These are phyloP conservation scores for Puffinus mauretanicus DNA, from an alignment of 2,113 vertebrate species.

Conservation along the genomic window DNA sequence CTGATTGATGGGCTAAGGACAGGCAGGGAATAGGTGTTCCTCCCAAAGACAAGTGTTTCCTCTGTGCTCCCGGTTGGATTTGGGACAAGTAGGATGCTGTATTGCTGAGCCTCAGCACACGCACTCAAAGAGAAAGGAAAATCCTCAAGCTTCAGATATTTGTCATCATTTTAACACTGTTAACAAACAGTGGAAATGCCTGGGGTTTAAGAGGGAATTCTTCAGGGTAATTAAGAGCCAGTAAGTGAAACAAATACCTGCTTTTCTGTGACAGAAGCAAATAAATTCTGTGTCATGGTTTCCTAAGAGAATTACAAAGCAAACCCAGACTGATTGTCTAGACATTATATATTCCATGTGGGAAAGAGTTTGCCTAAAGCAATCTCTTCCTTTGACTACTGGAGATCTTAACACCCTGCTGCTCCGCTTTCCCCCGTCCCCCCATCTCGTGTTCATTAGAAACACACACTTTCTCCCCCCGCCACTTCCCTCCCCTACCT, in stretches of 20 bases:
- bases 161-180: neutral
- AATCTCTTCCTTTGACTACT: conserved; percentile 65
- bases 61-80: neutral
- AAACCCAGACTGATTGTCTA: conserved; percentile 72
- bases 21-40: neutral
- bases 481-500: conserved; percentile 19
- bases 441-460: conserved; percentile 24
- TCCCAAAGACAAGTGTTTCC: neutral
- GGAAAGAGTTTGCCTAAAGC: conserved; percentile 56
- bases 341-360: conserved; percentile 56
- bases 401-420: conserved; percentile 64
- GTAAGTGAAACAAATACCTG: conserved; percentile 41
- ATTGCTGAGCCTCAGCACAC: neutral
- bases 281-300: conserved; percentile 50
- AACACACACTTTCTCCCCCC: conserved; percentile 17
- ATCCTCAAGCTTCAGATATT: neutral
- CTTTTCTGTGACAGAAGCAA: conserved; percentile 57
- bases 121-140: neutral
- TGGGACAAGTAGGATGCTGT: neutral
- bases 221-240: conserved; percentile 26
- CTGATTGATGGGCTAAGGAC: neutral
- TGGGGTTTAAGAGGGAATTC: conserved; percentile 15
- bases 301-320: conserved; percentile 61
- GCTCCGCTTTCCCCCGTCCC: neutral
- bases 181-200: conserved; percentile 34